Conservation (phyloP, 2,797 vertebrate species). For the Ataeniobius toweri region DNA sequence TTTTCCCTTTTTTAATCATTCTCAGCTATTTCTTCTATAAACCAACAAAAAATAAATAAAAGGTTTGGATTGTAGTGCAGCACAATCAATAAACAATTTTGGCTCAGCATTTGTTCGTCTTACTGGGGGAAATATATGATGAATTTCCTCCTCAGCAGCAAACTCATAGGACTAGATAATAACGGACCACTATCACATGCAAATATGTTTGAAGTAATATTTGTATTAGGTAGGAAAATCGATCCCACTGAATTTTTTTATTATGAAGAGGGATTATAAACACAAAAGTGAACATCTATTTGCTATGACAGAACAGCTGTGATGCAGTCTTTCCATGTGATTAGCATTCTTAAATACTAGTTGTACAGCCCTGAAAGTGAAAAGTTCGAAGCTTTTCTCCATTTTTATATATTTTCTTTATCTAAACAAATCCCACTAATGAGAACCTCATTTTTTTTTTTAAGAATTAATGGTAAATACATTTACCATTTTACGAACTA, state of each 20-base stretch:
- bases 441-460: neutral
- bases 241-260: neutral
- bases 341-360: neutral
- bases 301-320: neutral
- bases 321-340: neutral
- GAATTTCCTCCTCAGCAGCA: neutral
- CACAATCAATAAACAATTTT: constrained; percentile 12
- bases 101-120: neutral
- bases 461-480: too few species aligned
- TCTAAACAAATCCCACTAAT: neutral
- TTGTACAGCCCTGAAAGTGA: neutral
- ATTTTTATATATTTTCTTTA: neutral
- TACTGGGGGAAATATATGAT: neutral
- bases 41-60: neutral
- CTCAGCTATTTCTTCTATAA: neutral
- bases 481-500: too few species aligned
- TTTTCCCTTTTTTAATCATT: constrained; percentile 1
- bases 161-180: neutral
- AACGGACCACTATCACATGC: neutral
- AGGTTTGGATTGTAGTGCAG: constrained; percentile 1
- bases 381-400: neutral
- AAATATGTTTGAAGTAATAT: neutral
- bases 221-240: neutral
- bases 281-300: neutral
- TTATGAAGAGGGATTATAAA: neutral